These are phyloP conservation scores for Lophius piscatorius DNA, from an alignment of 2,113 vertebrate genomes.

Conservation along the genomic window DNA sequence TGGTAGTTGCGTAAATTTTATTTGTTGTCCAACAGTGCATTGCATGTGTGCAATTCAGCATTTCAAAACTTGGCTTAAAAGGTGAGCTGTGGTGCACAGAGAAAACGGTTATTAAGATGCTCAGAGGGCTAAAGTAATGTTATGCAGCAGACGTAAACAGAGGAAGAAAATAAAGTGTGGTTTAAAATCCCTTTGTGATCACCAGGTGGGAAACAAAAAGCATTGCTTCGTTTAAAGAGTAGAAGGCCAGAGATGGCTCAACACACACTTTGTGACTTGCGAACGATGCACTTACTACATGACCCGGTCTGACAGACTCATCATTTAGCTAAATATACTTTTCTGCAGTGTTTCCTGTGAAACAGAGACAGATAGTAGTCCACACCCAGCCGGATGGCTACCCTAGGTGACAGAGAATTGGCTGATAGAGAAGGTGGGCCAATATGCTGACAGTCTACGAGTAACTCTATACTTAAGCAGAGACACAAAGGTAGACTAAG, in stretches of 20 bases:
- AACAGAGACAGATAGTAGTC: slow-evolving; percentile 19
- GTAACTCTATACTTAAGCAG: background rate
- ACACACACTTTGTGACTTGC: slow-evolving; percentile 20
- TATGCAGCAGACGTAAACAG: slow-evolving; percentile 14
- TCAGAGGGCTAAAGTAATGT: slow-evolving; percentile 12
- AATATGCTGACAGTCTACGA: background rate
- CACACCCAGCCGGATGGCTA: slow-evolving; percentile 23
- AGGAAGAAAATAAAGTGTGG: slow-evolving; percentile 23
- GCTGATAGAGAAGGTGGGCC: slow-evolving; percentile 14
- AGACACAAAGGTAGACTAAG: slow-evolving; percentile 12
- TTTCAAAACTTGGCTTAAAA: slow-evolving; percentile 13
- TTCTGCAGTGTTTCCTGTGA: slow-evolving; percentile 13
- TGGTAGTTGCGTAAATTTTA: background rate
- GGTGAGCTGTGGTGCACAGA: slow-evolving; percentile 16
- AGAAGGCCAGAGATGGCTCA: slow-evolving; percentile 1
- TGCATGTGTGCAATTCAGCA: too few species aligned
- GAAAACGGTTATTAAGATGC: slow-evolving; percentile 31
- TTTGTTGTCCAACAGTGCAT: slow-evolving; percentile 8
- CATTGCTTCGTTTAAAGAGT: background rate
- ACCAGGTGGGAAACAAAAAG: slow-evolving; percentile 8
- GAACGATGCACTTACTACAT: slow-evolving; percentile 46
- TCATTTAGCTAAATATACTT: slow-evolving; percentile 31
- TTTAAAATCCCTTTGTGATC: slow-evolving; percentile 14
- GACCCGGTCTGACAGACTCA: slow-evolving; percentile 28
- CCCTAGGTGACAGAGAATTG: slow-evolving; percentile 22